Conservation (phyloP, 2,113 vertebrate genomes). For the Chascanopsetta lugubris region DNA sequence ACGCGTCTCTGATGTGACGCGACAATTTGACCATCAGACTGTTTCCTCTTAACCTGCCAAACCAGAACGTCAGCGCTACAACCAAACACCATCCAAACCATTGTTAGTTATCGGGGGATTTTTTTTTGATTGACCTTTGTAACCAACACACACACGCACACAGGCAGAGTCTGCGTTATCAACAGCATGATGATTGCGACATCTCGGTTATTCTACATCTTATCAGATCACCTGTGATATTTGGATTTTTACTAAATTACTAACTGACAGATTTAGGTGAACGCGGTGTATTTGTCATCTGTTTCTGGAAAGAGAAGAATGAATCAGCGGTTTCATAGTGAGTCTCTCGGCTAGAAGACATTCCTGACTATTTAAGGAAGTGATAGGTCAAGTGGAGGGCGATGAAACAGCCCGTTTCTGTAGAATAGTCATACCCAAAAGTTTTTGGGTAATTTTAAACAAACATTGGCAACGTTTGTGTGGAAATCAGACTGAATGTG, state of each 20-base stretch:
- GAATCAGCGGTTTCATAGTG: constrained; percentile 52
- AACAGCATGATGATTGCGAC: constrained; percentile 2
- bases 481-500: too few relatives aligned
- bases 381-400: constrained; percentile 40
- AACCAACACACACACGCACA: constrained; percentile 1
- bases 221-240: background rate
- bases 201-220: constrained; percentile 3
- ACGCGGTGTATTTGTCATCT: background rate
- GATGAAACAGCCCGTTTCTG: constrained; percentile 65
- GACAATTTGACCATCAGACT: too few relatives aligned
- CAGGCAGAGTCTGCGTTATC: constrained; percentile 30
- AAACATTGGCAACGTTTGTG: too few relatives aligned
- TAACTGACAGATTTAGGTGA: background rate
- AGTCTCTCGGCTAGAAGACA: constrained; percentile 42
- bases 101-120: constrained; percentile 42
- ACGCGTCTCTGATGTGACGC: too few relatives aligned
- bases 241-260: constrained; percentile 1
- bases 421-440: constrained; percentile 31
- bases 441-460: constrained; percentile 41
- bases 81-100: constrained; percentile 39
- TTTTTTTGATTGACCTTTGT: constrained; percentile 7
- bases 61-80: constrained; percentile 48
- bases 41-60: constrained; percentile 14
- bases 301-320: background rate
- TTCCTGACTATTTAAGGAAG: constrained; percentile 56